phyloP scores from a whole-genome alignment of 2,888 invertebrate genomes.

The Scaptomyza flava region DNA sequence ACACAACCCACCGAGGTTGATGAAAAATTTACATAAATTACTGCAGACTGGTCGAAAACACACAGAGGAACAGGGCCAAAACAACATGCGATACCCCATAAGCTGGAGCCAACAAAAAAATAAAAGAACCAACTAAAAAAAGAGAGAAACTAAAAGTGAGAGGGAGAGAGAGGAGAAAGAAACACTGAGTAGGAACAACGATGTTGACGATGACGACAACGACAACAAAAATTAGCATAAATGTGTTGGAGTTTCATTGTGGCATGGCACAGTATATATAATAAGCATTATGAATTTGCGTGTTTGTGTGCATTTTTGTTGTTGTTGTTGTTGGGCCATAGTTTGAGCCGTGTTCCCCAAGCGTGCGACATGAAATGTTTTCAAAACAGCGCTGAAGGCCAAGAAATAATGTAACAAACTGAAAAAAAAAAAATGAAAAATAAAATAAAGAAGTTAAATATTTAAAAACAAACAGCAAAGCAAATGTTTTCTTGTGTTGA shows the following conservation, averaged over 20 bases:
- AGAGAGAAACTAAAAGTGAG: conserved; percentile 1
- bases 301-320: conserved; percentile 39
- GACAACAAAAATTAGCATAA: conserved; percentile 54
- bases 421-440: too few relatives aligned
- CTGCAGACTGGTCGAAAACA: conserved; percentile 46
- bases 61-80: conserved; percentile 44
- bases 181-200: conserved; percentile 5
- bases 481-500: conserved; percentile 28
- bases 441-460: not conserved
- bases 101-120: conserved; percentile 22
- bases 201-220: conserved; percentile 58
- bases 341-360: conserved; percentile 53
- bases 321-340: conserved; percentile 32
- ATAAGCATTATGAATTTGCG: conserved; percentile 63
- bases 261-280: conserved; percentile 54
- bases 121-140: too few relatives aligned
- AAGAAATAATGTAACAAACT: conserved; percentile 26
- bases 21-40: conserved; percentile 78
- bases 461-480: conserved; percentile 12
- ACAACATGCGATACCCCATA: conserved; percentile 51
- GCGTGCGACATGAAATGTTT: conserved; percentile 62
- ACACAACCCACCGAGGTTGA: conserved; percentile 52
- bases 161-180: not conserved
- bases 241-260: conserved; percentile 63
- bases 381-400: conserved; percentile 54